These are phyloP conservation scores for Leptodactylus fuscus DNA, from an alignment of 2,113 vertebrate species.

Conservation along the genomic window DNA sequence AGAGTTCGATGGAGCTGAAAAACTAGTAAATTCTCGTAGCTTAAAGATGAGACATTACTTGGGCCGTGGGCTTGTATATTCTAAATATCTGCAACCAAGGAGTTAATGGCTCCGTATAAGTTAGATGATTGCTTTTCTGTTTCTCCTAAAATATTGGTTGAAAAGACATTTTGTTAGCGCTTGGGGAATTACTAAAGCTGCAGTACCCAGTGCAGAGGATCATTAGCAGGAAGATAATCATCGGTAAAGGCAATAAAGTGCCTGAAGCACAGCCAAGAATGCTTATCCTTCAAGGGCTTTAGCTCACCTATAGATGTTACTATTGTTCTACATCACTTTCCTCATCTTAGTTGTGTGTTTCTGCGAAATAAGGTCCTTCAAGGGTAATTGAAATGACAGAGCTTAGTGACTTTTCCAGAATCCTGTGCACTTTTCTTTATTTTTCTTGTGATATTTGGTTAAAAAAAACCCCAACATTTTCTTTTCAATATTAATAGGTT, in stretches of 20 bases:
- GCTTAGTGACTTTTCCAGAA: slow-evolving; percentile 5
- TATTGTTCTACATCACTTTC: slow-evolving; percentile 50
- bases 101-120: slow-evolving; percentile 37
- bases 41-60: neutral
- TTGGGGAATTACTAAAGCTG: slow-evolving; percentile 51
- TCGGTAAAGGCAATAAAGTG: slow-evolving; percentile 54
- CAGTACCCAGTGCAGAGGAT: slow-evolving; percentile 43
- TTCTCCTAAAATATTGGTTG: slow-evolving; percentile 53
- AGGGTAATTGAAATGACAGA: slow-evolving; percentile 45
- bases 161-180: slow-evolving; percentile 58
- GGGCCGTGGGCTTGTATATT: neutral
- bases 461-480: neutral
- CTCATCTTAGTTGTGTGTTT: slow-evolving; percentile 42
- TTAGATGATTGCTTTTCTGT: slow-evolving; percentile 40
- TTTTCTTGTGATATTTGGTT: neutral
- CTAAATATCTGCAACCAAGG: neutral
- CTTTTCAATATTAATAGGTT: neutral
- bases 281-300: slow-evolving; percentile 57
- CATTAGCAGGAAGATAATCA: slow-evolving; percentile 60
- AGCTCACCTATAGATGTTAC: slow-evolving; percentile 56
- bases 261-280: slow-evolving; percentile 56
- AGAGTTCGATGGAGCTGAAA: neutral
- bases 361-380: slow-evolving; percentile 31
- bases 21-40: neutral
- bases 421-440: neutral